These are phyloP conservation scores for Ceratina australensis DNA, from an alignment of 1,140 invertebrate genomes.

Conservation along the genomic window DNA sequence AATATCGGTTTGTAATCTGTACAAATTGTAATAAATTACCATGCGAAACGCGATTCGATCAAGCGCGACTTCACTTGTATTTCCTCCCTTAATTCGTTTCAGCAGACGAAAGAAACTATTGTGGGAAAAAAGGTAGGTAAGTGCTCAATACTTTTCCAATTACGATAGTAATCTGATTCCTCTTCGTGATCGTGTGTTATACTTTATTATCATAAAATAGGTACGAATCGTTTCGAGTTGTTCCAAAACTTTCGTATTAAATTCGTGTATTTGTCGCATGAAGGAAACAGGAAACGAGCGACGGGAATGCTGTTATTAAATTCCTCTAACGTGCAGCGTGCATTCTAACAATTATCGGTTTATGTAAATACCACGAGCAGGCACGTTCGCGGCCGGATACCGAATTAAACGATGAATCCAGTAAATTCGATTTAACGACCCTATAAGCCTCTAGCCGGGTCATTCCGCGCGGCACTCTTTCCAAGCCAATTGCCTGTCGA, in stretches of 20 bases:
- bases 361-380: constrained; percentile 23
- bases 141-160: background rate
- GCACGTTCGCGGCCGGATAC: background rate
- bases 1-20: constrained; percentile 64
- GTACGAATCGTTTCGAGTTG: too few relatives aligned
- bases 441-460: constrained; percentile 12
- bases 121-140: background rate
- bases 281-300: constrained; percentile 14
- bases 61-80: too few relatives aligned
- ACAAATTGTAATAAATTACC: constrained; percentile 67
- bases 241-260: too few relatives aligned
- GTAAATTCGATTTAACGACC: constrained; percentile 41
- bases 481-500: constrained; percentile 7
- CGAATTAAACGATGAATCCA: constrained; percentile 34
- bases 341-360: constrained; percentile 22
- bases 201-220: too few relatives aligned
- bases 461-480: constrained; percentile 5
- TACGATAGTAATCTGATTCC: too few relatives aligned
- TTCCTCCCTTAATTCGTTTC: background rate
- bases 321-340: background rate
- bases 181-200: too few relatives aligned
- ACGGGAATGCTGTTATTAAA: constrained; percentile 23
- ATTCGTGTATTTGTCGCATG: too few relatives aligned
- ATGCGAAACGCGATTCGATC: constrained; percentile 45
- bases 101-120: too few relatives aligned